These are phyloP conservation scores for Synanthedon myopaeformis DNA, from an alignment of 2,888 invertebrate genomes.

Conservation along the genomic window DNA sequence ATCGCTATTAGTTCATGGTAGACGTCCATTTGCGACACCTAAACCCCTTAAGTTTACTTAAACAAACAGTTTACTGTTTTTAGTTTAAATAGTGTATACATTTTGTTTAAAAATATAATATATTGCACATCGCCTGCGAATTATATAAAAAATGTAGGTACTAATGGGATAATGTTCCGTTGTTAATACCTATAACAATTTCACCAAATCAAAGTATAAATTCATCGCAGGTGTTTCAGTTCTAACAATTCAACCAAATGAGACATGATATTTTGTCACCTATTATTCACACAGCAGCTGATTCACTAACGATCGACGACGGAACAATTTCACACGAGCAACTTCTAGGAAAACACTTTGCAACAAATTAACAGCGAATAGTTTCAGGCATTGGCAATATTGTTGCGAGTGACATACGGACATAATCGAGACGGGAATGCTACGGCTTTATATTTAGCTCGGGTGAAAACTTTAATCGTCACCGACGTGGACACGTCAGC, in stretches of 20 bases:
- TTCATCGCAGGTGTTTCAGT: no score
- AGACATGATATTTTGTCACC: not conserved
- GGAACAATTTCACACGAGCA: not conserved
- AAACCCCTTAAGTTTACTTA: no score
- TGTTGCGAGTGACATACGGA: slow-evolving; percentile 12
- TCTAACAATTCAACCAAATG: not conserved
- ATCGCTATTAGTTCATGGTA: no score
- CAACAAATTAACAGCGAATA: slow-evolving; percentile 12
- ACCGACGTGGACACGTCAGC: slow-evolving; percentile 43
- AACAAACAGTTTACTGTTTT: no score
- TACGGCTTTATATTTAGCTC: slow-evolving; percentile 52
- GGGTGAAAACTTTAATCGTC: slow-evolving; percentile 67
- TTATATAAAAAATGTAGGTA: no score
- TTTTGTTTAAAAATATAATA: no score
- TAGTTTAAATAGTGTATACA: no score
- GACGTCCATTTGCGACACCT: no score
- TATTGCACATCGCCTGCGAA: no score
- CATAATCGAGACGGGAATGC: slow-evolving; percentile 25
- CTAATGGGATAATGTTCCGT: no score
- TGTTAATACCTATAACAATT: no score
- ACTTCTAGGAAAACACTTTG: not conserved
- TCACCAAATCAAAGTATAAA: no score
- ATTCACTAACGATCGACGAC: not conserved
- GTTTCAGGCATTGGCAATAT: slow-evolving; percentile 17
- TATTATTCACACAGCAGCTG: not conserved